Conservation (phyloP, 2,888 invertebrate genomes). For the Cheilosia impressa region DNA sequence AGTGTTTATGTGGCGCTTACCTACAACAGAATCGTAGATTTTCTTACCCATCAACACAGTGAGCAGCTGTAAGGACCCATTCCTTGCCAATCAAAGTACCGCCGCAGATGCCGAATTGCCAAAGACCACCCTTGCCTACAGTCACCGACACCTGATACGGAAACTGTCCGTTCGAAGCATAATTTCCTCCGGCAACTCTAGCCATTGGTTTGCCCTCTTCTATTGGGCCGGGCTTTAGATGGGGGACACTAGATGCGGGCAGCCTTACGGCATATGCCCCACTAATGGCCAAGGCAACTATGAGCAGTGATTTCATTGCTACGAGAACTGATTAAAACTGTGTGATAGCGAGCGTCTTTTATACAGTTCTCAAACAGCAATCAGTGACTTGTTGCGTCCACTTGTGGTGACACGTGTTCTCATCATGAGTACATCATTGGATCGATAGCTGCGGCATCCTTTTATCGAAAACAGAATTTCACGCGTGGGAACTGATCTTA, state of each 20-base stretch:
- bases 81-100: conserved; percentile 81
- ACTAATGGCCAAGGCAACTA: neutral
- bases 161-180: conserved; percentile 16
- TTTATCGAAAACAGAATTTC: no score
- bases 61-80: conserved; percentile 83
- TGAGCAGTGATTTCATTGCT: conserved; percentile 11
- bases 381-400: neutral
- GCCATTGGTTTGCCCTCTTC: neutral
- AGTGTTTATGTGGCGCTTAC: no score
- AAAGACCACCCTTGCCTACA: neutral
- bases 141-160: conserved; percentile 36
- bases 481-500: no score
- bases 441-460: no score
- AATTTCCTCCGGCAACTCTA: conserved; percentile 17
- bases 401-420: no score
- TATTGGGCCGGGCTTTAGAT: no score
- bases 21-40: no score
- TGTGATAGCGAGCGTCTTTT: neutral
- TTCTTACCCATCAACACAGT: conserved; percentile 81
- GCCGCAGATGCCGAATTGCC: conserved; percentile 73
- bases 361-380: neutral
- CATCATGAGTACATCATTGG: no score
- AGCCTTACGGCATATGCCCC: conserved; percentile 8
- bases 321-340: neutral
- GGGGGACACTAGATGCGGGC: no score